These are phyloP conservation scores for Megaceryle maxima DNA, from an alignment of 2,113 vertebrate genomes.

Conservation along the genomic window DNA sequence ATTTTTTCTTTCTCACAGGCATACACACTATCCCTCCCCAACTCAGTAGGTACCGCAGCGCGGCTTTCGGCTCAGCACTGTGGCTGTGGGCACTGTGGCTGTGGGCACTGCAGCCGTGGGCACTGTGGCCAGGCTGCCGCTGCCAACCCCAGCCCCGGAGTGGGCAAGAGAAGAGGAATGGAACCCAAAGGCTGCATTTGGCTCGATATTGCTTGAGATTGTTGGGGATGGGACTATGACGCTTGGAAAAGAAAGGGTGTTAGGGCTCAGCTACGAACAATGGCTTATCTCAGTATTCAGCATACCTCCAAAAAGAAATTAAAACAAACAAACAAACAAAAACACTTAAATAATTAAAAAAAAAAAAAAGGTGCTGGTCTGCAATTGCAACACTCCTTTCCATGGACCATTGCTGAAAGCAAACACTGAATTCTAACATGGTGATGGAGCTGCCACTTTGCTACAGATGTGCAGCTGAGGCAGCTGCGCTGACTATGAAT, in stretches of 20 bases:
- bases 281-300: not conserved
- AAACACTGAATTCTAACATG: not conserved
- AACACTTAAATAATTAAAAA: not conserved
- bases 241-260: slow-evolving; percentile 36
- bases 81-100: slow-evolving; percentile 40
- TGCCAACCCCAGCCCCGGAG: slow-evolving; percentile 32
- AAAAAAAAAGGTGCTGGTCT: not conserved
- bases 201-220: slow-evolving; percentile 76
- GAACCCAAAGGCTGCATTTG: slow-evolving; percentile 44
- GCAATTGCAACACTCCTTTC: not conserved
- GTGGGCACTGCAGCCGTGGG: slow-evolving; percentile 44
- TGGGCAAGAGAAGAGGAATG: slow-evolving; percentile 15
- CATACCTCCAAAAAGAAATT: not conserved
- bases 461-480: not conserved
- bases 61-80: slow-evolving; percentile 44
- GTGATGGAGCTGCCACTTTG: not conserved
- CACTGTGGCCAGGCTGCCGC: slow-evolving; percentile 18
- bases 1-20: slow-evolving; percentile 56
- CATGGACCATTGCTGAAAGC: not conserved
- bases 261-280: slow-evolving; percentile 8
- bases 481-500: not conserved
- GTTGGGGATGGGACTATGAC: slow-evolving; percentile 23
- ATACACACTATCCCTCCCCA: slow-evolving; percentile 48
- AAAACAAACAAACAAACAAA: not conserved
- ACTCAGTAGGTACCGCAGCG: not conserved